A percentile compares a stretch with the other conserved stretches of the same genome.
These are phyloP conservation scores for Sebastiscus tertius DNA, from an alignment of 2,797 vertebrate genomes.

Conservation along the genomic window DNA sequence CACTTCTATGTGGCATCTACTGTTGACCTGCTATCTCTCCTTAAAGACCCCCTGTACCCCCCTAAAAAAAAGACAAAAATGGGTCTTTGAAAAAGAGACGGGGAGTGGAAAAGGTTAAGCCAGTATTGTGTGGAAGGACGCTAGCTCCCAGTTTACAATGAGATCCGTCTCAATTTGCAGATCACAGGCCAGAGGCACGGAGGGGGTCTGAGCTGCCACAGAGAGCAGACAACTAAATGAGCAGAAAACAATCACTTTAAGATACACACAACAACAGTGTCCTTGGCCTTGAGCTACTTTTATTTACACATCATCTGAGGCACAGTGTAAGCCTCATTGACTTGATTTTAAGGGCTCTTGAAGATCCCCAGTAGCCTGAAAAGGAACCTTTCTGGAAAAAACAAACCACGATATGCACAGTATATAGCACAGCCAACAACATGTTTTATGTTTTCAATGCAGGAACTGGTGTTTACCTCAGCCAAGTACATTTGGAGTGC, in stretches of 20 bases:
- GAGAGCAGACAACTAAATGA: constrained; percentile 29
- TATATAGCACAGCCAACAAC: not conserved
- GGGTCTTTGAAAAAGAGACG: no score
- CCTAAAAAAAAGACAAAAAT: no score
- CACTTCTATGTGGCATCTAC: no score
- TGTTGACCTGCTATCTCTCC: no score
- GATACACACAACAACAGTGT: constrained; percentile 27
- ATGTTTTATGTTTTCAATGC: not conserved
- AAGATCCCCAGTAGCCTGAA: constrained; percentile 2
- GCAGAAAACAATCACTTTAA: constrained; percentile 43
- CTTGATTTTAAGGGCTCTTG: constrained; percentile 15
- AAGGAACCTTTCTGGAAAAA: not conserved
- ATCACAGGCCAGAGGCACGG: constrained; percentile 24
- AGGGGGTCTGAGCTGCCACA: constrained; percentile 23
- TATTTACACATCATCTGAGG: constrained; percentile 30
- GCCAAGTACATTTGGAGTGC: not conserved
- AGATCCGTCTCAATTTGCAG: constrained; percentile 23
- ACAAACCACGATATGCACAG: not conserved
- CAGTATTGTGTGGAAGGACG: constrained; percentile 6
- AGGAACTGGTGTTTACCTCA: not conserved
- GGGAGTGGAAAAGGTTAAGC: not conserved
- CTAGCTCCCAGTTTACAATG: not conserved
- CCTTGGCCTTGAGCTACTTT: constrained; percentile 36
- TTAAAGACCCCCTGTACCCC: no score
- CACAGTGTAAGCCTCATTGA: constrained; percentile 23